Evolutionary conservation across 2,797 vertebrate genomes (phyloP).

Genomic region (Danio choprae): DNA sequence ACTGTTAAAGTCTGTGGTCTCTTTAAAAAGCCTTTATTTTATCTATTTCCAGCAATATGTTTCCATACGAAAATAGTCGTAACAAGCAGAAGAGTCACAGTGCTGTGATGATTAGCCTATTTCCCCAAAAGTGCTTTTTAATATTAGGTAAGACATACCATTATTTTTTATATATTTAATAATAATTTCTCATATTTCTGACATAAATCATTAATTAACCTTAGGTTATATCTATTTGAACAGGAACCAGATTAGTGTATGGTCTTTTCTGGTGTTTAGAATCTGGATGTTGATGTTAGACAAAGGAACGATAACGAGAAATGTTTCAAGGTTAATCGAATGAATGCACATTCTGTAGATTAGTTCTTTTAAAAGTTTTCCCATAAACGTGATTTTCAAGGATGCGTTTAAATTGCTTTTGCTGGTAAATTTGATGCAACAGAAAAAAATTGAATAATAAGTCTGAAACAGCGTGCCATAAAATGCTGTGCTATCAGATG

Average conservation of each 20-base stretch:
- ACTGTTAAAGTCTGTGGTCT: conserved; percentile 16
- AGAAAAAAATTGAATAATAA: not conserved
- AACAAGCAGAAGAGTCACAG: conserved; percentile 19
- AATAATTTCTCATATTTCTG: not conserved
- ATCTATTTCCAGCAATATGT: conserved; percentile 17
- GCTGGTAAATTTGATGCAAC: not conserved
- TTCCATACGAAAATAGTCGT: not conserved
- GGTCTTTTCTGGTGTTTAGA: not conserved
- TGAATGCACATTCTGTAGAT: not conserved
- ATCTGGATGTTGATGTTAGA: not conserved
- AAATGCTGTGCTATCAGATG: not conserved
- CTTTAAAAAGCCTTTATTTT: conserved; percentile 6
- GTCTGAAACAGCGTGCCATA: not conserved
- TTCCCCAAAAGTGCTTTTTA: not conserved
- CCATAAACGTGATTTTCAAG: not conserved
- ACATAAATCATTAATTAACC: not conserved
- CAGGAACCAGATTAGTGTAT: not conserved
- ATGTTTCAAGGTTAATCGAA: not conserved
- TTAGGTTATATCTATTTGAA: not conserved
- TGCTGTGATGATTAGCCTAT: conserved; percentile 4
- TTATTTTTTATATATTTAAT: not conserved
- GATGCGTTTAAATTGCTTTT: conserved; percentile 3
- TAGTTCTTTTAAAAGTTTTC: not conserved
- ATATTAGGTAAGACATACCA: not conserved
- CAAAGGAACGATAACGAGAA: not conserved